phyloP scores from a whole-genome alignment of 2,888 invertebrate species.

The Plebejus argus region DNA sequence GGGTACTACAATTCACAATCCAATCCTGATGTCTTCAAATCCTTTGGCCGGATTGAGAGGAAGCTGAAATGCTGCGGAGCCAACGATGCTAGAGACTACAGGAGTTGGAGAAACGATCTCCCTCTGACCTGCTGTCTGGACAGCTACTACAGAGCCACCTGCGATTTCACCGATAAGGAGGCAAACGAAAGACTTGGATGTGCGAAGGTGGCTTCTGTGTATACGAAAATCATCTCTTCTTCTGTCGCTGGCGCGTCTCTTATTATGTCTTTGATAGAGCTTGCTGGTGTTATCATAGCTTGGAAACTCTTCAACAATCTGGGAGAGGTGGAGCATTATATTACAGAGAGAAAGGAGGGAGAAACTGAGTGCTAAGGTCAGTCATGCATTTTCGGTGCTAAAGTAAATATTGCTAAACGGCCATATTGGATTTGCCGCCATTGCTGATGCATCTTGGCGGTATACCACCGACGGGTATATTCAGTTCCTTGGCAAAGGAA shows the following conservation, averaged over 20 bases:
- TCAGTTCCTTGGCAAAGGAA: slow-evolving; percentile 64
- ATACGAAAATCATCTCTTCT: slow-evolving; percentile 74
- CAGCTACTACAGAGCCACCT: slow-evolving; percentile 69
- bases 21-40: slow-evolving; percentile 68
- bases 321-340: slow-evolving; percentile 74
- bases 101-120: slow-evolving; percentile 71
- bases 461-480: slow-evolving; percentile 48
- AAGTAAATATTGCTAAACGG: background rate
- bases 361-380: slow-evolving; percentile 65
- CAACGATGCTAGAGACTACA: slow-evolving; percentile 73
- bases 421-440: slow-evolving; percentile 31
- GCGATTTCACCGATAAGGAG: slow-evolving; percentile 75
- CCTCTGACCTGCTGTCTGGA: slow-evolving; percentile 71
- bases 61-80: slow-evolving; percentile 73
- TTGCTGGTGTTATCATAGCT: slow-evolving; percentile 63
- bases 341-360: slow-evolving; percentile 71
- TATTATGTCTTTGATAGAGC: slow-evolving; percentile 64
- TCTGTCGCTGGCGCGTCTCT: slow-evolving; percentile 70
- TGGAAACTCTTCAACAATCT: slow-evolving; percentile 70
- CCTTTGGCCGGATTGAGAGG: slow-evolving; percentile 70
- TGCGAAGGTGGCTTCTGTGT: slow-evolving; percentile 75
- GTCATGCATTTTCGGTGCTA: slow-evolving; percentile 34
- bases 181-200: slow-evolving; percentile 74
- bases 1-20: slow-evolving; percentile 74
- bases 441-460: slow-evolving; percentile 18